Base-by-base conservation (phyloP, 2,113 vertebrate genomes). In the Ondatra zibethicus region DNA sequence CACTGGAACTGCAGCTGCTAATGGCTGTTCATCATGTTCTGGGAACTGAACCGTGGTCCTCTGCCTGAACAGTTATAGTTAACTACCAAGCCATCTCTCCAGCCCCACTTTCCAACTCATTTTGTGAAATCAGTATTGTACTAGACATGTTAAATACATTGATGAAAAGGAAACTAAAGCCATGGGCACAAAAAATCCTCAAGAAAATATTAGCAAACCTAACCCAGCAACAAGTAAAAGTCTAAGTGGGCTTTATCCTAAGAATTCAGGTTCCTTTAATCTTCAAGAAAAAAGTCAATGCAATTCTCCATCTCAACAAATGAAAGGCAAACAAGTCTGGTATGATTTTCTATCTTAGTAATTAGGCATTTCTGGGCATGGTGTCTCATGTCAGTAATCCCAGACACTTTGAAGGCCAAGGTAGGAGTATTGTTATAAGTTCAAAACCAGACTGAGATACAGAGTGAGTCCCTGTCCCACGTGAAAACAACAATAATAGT, bases 261-360 rank as follows among this genome's bases (percentile, higher is more conserved):
- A 73, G 42, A 92, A 81, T 58, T 29, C 17, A 77, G 12, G 21
- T 93, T 61, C 42, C 66, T 95, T 96, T 87, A 68, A 70, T 89
- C 27, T 94, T 96, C 39, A 94, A 31, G 84, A 65, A 23, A 82
- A 81, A 81, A 55, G 25, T 89, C 23, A 21, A 31, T 78, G 1
- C 52, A 78, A 31, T 65, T 92, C 63, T 78, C 45, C 29, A 47
- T 75, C 1, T 50, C 52, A 61, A 58, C 3, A 95, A 85, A 84
- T 31, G 25, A 61, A 58, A 50, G 36, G 29, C 3, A 61, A 50
- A 86, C 66, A 72, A 9, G 17, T 12, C 3, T 55, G 36, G 23
- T 72, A 9, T 82, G 52, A 82, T 81, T 86, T 4, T 73, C 58
- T 36, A 61, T 76, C 25, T 84, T 39, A 88, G 42, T n/a, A 73